A percentile compares a stretch with the other conserved stretches of the same genome.
Evolutionary conservation across 2,113 vertebrate genomes (phyloP).

Genomic region (Neomonachus schauinslandi): DNA sequence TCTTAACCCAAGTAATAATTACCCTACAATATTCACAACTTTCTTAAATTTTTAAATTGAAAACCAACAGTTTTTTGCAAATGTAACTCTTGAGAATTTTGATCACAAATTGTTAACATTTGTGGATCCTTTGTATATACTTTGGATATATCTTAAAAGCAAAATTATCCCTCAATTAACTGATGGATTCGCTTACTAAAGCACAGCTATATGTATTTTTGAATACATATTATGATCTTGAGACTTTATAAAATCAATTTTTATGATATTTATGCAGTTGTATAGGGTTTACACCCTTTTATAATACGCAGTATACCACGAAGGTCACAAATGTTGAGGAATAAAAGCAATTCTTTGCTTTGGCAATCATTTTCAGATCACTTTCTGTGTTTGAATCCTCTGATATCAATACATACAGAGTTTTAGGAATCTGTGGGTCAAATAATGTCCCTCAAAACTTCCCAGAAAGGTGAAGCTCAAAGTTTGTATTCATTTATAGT

Average conservation of each 20-base stretch:
- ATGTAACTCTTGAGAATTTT: slow-evolving; percentile 63
- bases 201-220: slow-evolving; percentile 78
- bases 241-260: slow-evolving; percentile 80
- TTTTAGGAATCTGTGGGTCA: slow-evolving; percentile 47
- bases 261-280: slow-evolving; percentile 69
- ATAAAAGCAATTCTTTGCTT: slow-evolving; percentile 51
- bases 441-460: slow-evolving; percentile 31
- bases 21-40: slow-evolving; percentile 40
- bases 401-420: not conserved
- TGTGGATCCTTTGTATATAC: slow-evolving; percentile 72
- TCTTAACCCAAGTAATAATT: slow-evolving; percentile 68
- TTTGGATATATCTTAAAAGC: slow-evolving; percentile 62
- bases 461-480: slow-evolving; percentile 20
- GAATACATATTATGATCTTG: slow-evolving; percentile 64
- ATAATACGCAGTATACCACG: slow-evolving; percentile 40
- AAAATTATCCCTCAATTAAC: slow-evolving; percentile 63
- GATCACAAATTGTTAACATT: slow-evolving; percentile 65
- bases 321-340: slow-evolving; percentile 54
- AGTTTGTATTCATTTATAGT: not conserved
- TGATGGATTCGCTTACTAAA: slow-evolving; percentile 71
- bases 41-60: slow-evolving; percentile 79
- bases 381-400: slow-evolving; percentile 33
- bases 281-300: slow-evolving; percentile 67
- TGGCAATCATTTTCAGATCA: slow-evolving; percentile 63
- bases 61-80: slow-evolving; percentile 70